phyloP scores from a whole-genome alignment of 2,888 invertebrate genomes.

The Eilema depressum region DNA sequence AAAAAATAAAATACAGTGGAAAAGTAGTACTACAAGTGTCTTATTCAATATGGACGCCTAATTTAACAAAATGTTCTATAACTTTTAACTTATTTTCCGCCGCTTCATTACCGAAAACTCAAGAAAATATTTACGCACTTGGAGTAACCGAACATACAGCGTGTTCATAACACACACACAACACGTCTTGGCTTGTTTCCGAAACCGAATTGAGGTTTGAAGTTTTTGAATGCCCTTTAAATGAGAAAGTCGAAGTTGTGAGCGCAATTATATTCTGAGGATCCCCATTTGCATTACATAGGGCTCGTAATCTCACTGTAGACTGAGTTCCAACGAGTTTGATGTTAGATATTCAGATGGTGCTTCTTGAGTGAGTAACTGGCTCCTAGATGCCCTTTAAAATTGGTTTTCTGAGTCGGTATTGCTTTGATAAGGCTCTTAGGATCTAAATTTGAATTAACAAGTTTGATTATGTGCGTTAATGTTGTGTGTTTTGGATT shows the following conservation, averaged over 20 bases:
- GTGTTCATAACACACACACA: conserved; percentile 29
- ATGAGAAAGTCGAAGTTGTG: conserved; percentile 58
- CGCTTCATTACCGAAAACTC: not conserved
- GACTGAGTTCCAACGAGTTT: conserved; percentile 47
- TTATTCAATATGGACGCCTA: not conserved
- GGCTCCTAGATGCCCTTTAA: not conserved
- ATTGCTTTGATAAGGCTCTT: not conserved
- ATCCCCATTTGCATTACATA: conserved; percentile 60
- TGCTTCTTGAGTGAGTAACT: conserved; percentile 10
- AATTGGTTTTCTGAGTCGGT: not conserved
- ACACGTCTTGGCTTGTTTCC: conserved; percentile 49
- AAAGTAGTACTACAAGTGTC: too few relatives aligned
- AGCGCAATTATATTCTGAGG: conserved; percentile 60
- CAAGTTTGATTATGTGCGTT: too few relatives aligned
- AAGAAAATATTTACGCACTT: not conserved
- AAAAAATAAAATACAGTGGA: too few relatives aligned
- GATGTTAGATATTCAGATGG: conserved; percentile 21
- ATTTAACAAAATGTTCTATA: not conserved
- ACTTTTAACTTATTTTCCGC: not conserved
- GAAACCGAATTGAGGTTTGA: conserved; percentile 60
- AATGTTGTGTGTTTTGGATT: too few relatives aligned
- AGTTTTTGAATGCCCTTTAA: conserved; percentile 65
- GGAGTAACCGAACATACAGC: not conserved
- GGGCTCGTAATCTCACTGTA: conserved; percentile 41
- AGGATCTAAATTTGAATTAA: not conserved